Evolutionary conservation across 2,888 invertebrate genomes (phyloP).

Genomic region (Drosophila monieri): DNA sequence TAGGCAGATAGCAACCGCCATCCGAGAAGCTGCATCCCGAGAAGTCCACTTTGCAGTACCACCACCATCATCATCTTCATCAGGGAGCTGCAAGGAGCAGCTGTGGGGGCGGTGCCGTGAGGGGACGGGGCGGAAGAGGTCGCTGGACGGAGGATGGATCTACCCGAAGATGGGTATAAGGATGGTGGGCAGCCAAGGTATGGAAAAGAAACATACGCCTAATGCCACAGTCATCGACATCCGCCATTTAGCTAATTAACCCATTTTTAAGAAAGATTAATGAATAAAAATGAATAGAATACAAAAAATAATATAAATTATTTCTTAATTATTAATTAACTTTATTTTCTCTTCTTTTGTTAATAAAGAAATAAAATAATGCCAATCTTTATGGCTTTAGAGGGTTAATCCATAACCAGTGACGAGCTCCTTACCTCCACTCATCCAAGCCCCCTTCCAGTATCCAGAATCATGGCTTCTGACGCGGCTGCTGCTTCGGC

Average conservation of each 20-base stretch:
- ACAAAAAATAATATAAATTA: too few relatives aligned
- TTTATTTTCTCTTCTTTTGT: too few relatives aligned
- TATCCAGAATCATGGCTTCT: slow-evolving; percentile 40
- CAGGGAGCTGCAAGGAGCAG: slow-evolving; percentile 40
- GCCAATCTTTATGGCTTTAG: neutral
- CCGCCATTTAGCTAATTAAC: slow-evolving; percentile 73
- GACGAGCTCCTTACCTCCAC: neutral
- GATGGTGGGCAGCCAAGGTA: slow-evolving; percentile 30
- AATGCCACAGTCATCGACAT: slow-evolving; percentile 78
- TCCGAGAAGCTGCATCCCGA: slow-evolving; percentile 40
- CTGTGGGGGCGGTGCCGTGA: slow-evolving; percentile 58
- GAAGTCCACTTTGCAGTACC: slow-evolving; percentile 64
- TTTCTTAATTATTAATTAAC: too few relatives aligned
- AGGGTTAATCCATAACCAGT: slow-evolving; percentile 30
- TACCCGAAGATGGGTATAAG: neutral
- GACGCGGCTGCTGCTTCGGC: slow-evolving; percentile 36
- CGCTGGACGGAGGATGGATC: slow-evolving; percentile 25
- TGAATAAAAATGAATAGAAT: too few relatives aligned
- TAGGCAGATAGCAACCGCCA: slow-evolving; percentile 58
- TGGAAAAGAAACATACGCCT: slow-evolving; percentile 73
- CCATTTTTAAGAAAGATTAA: too few relatives aligned
- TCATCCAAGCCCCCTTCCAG: slow-evolving; percentile 9
- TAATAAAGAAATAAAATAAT: too few relatives aligned
- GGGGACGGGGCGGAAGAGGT: slow-evolving; percentile 52
- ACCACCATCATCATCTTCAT: slow-evolving; percentile 25